These are phyloP conservation scores for Phrynocephalus guinanensis DNA, from an alignment of 2,797 vertebrate species.

Conservation along the genomic window DNA sequence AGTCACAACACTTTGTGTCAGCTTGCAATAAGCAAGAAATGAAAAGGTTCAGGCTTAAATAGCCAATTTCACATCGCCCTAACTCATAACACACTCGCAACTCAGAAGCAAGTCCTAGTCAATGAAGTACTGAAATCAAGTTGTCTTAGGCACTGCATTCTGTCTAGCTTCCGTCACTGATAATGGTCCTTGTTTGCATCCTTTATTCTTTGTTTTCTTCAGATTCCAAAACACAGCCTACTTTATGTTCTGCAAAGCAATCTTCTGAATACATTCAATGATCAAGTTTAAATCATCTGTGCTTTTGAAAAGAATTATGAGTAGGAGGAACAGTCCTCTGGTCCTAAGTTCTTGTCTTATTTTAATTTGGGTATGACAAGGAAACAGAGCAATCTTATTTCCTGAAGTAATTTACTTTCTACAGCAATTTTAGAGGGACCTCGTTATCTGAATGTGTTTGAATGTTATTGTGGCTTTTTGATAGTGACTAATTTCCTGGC, in stretches of 20 bases:
- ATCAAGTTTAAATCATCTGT: constrained; percentile 24
- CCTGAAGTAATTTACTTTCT: constrained; percentile 15
- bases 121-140: neutral
- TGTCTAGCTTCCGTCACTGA: neutral
- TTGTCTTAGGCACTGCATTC: neutral
- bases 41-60: neutral
- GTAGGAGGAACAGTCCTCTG: neutral
- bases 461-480: neutral
- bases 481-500: neutral
- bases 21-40: neutral
- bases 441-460: neutral
- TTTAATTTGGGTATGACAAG: constrained; percentile 1
- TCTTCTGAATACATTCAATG: constrained; percentile 15
- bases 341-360: neutral
- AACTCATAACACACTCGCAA: no score
- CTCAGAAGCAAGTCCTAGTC: no score
- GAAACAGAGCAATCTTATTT: constrained; percentile 4
- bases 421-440: neutral
- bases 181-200: neutral
- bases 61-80: neutral
- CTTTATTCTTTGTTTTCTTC: neutral
- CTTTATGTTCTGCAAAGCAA: constrained; percentile 11
- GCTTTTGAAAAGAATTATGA: constrained; percentile 14
- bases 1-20: neutral
- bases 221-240: neutral